Percentiles rank a stretch among this genome's conserved stretches.
Conservation (phyloP, 2,888 invertebrate genomes). For the Tupiocoris notatus region DNA sequence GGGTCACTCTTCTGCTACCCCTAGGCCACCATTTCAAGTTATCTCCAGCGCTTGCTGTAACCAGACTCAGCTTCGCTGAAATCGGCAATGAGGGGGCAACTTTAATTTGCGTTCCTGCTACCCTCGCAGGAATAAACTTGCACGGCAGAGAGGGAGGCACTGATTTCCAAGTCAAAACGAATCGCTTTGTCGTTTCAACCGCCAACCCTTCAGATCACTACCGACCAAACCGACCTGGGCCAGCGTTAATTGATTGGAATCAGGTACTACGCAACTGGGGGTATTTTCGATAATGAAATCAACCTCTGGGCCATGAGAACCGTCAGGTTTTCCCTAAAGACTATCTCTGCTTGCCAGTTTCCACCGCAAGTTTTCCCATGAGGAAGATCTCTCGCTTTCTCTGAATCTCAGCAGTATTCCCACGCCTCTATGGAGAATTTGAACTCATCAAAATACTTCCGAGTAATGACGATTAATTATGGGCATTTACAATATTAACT, state of each 20-base stretch:
- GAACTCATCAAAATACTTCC: too few relatives aligned
- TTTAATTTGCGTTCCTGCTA: not conserved
- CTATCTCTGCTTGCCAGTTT: not conserved
- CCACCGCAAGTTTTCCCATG: not conserved
- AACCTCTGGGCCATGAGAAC: not conserved
- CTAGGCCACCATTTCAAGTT: too few relatives aligned
- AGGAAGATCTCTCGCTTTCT: not conserved
- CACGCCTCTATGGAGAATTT: too few relatives aligned
- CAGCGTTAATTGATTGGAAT: conserved; percentile 21
- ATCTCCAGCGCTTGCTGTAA: not conserved
- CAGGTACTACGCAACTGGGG: not conserved
- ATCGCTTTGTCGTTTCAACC: not conserved
- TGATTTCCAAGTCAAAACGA: conserved; percentile 27
- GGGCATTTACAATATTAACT: too few relatives aligned
- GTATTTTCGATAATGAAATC: conserved; percentile 21
- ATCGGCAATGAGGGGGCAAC: not conserved
- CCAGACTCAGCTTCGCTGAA: not conserved
- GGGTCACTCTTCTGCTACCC: too few relatives aligned
- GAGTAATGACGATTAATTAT: too few relatives aligned
- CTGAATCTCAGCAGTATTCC: too few relatives aligned
- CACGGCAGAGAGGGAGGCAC: not conserved
- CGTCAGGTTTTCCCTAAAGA: not conserved
- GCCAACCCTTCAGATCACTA: not conserved
- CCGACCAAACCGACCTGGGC: not conserved
- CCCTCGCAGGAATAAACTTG: not conserved